Conservation (phyloP, 2,888 invertebrate genomes). For the Phoenoteleia sp. region DNA sequence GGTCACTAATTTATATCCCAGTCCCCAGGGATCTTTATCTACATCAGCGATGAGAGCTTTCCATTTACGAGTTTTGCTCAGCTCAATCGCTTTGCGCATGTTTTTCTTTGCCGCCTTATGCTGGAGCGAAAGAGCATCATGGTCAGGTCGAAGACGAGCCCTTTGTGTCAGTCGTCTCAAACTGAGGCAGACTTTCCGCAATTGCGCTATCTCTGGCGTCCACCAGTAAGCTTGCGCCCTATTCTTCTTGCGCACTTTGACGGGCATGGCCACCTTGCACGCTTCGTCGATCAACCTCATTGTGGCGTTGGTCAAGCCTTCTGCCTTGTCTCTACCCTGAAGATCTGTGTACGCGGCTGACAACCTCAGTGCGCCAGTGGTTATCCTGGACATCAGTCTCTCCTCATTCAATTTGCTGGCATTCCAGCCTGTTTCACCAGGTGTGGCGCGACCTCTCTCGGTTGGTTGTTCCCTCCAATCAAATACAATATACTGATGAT, state of each 20-base stretch:
- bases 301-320: background rate
- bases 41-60: constrained; percentile 66
- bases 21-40: constrained; percentile 66
- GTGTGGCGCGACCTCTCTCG: background rate
- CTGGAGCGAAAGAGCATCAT: background rate
- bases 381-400: background rate
- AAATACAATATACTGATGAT: background rate
- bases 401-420: background rate
- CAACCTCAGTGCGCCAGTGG: background rate
- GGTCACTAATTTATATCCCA: constrained; percentile 65
- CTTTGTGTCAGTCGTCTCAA: background rate
- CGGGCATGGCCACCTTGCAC: background rate
- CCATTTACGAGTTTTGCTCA: constrained; percentile 65
- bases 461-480: background rate
- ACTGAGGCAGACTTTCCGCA: background rate
- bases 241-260: background rate
- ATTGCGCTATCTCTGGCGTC: background rate
- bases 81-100: background rate
- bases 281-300: background rate
- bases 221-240: background rate
- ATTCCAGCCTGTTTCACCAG: background rate
- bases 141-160: background rate
- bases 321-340: background rate
- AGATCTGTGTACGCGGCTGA: background rate
- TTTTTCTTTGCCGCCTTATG: background rate